Evolutionary conservation across 2,888 invertebrate species (phyloP).

Genomic region (Trissoscelio sp.): DNA sequence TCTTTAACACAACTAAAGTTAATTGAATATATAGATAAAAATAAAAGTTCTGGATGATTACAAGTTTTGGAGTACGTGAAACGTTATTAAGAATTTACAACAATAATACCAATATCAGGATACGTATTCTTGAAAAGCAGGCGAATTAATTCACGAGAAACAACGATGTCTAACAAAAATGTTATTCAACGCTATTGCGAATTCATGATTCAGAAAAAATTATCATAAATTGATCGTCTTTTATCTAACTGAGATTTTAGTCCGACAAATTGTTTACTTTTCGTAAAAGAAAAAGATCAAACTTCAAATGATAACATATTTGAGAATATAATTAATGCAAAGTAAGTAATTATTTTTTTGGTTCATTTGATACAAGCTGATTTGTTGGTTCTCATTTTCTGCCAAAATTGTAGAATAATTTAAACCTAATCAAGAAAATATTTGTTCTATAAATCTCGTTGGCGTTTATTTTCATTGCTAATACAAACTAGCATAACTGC

Average conservation of each 20-base stretch:
- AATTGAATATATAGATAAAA: too few species aligned
- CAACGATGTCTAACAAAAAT: not conserved
- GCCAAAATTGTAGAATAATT: too few species aligned
- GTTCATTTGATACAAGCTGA: too few species aligned
- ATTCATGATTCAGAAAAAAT: not conserved
- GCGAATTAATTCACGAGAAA: slow-evolving; percentile 1
- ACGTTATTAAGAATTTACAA: not conserved
- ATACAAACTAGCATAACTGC: too few species aligned
- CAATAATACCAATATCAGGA: not conserved
- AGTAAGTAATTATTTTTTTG: too few species aligned
- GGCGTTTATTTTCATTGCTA: too few species aligned
- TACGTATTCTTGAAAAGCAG: not conserved
- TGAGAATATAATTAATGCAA: too few species aligned
- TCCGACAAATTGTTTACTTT: not conserved
- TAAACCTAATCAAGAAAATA: too few species aligned
- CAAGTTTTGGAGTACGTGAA: not conserved
- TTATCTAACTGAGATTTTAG: not conserved
- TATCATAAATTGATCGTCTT: not conserved
- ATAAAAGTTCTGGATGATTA: not conserved
- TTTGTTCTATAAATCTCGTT: too few species aligned
- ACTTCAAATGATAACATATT: not conserved
- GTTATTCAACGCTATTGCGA: not conserved
- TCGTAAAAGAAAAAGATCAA: not conserved
- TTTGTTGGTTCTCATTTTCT: too few species aligned
- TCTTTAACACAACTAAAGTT: too few species aligned